Conservation (phyloP, 2,797 vertebrate species). For the Lagorchestes hirsutus region DNA sequence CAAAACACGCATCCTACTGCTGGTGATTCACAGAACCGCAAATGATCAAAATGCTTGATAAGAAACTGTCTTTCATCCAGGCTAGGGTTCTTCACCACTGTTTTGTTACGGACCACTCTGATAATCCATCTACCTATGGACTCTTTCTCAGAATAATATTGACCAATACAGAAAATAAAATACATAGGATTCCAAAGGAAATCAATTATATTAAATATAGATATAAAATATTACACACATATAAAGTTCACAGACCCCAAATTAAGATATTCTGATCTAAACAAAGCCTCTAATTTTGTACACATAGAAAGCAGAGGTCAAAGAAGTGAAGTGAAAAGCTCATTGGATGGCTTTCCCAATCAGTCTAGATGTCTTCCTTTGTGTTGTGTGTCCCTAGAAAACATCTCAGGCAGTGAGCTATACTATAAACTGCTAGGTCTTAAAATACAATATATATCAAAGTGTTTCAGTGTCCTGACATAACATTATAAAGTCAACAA, state of each 20-base stretch:
- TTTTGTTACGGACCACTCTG: not conserved
- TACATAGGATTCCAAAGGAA: not conserved
- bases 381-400: not conserved
- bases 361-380: not conserved
- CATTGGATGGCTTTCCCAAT: not conserved
- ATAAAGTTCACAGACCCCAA: not conserved
- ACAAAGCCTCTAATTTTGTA: not conserved
- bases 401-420: not conserved
- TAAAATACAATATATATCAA: not conserved
- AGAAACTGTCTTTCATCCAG: not conserved
- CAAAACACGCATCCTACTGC: not conserved
- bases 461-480: not conserved
- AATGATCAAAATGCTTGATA: not conserved
- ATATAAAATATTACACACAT: not conserved
- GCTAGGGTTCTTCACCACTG: not conserved
- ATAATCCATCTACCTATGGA: not conserved
- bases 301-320: not conserved
- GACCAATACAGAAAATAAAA: not conserved
- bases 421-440: not conserved
- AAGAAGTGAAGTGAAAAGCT: not conserved
- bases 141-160: not conserved
- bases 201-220: not conserved
- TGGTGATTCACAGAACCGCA: not conserved
- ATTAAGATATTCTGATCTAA: not conserved
- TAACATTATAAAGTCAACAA: not conserved